Evolutionary conservation across 2,113 vertebrate species (phyloP).

Genomic region (Desmodus rotundus): DNA sequence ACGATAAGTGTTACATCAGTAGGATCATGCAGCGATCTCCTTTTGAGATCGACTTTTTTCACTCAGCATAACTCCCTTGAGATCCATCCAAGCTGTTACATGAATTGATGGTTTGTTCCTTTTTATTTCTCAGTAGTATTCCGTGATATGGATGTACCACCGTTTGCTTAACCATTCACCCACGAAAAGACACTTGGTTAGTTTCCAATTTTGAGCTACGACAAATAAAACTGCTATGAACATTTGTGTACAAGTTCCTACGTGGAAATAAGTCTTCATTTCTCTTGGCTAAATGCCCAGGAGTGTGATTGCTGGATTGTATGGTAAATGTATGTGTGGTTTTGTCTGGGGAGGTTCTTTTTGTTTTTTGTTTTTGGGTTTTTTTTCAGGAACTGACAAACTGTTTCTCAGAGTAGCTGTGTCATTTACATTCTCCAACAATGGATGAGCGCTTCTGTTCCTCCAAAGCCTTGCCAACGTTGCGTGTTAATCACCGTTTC

Average conservation of each 20-base stretch:
- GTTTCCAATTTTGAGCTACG: constrained; percentile 40
- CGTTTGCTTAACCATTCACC: background rate
- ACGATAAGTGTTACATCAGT: background rate
- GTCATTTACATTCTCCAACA: background rate
- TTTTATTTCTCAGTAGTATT: background rate
- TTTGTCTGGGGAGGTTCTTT: background rate
- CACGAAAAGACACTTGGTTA: background rate
- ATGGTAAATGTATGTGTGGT: background rate
- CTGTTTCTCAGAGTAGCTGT: background rate
- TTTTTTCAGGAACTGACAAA: background rate
- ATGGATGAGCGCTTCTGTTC: background rate
- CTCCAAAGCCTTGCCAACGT: background rate
- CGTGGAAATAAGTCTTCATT: constrained; percentile 43
- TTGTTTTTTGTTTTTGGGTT: background rate
- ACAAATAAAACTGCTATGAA: constrained; percentile 45
- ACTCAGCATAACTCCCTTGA: background rate
- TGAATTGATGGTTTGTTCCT: background rate
- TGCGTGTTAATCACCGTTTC: constrained; percentile 35
- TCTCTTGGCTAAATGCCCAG: constrained; percentile 38
- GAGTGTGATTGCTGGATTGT: background rate
- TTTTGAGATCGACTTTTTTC: background rate
- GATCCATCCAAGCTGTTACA: background rate
- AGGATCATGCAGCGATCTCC: background rate
- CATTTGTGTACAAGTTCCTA: constrained; percentile 43
- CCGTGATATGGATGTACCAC: background rate